Percentiles rank a stretch among this genome's conserved stretches.
phyloP scores from a whole-genome alignment of 2,113 vertebrate genomes.

The Crocuta crocuta region DNA sequence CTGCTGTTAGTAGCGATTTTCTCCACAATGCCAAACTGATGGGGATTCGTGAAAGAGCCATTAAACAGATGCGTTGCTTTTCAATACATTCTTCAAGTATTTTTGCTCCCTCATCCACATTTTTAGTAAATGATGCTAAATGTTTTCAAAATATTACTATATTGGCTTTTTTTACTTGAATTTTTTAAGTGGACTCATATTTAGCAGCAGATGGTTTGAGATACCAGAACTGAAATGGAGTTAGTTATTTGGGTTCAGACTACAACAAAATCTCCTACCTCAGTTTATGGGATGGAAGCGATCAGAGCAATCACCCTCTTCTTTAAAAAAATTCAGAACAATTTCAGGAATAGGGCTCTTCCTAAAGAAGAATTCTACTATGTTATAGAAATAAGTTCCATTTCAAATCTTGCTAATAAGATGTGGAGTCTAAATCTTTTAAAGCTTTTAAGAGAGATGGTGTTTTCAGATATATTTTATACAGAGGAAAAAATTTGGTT shows the following conservation, averaged over 20 bases:
- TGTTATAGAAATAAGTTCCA: constrained; percentile 42
- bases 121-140: constrained; percentile 84
- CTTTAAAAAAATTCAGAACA: constrained; percentile 28
- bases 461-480: constrained; percentile 2
- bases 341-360: constrained; percentile 58
- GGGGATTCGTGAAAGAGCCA: constrained; percentile 82
- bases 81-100: constrained; percentile 82
- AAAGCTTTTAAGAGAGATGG: constrained; percentile 35
- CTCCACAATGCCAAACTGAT: constrained; percentile 80
- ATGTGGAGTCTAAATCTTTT: neutral
- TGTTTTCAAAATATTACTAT: constrained; percentile 85
- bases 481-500: neutral
- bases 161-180: constrained; percentile 84
- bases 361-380: constrained; percentile 30
- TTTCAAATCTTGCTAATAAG: constrained; percentile 60
- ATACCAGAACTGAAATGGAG: constrained; percentile 82
- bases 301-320: constrained; percentile 64
- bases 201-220: constrained; percentile 84
- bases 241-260: constrained; percentile 82
- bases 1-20: constrained; percentile 81
- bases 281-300: constrained; percentile 61
- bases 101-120: constrained; percentile 82
- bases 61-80: constrained; percentile 82
- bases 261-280: constrained; percentile 75
- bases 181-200: constrained; percentile 85